phyloP scores from a whole-genome alignment of 2,888 invertebrate species.

The Pterostichus niger region DNA sequence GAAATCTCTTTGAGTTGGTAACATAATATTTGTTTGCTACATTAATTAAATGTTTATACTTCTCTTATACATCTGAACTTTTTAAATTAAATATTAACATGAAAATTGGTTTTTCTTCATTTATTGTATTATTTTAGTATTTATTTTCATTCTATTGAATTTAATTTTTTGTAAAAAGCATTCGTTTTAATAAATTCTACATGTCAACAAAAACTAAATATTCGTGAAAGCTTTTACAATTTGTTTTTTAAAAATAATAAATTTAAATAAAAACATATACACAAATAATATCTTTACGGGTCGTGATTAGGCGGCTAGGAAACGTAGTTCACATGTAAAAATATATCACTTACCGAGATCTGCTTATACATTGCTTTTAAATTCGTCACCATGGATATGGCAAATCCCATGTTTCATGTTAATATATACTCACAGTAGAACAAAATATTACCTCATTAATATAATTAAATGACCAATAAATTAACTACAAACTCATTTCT shows the following conservation, averaged over 20 bases:
- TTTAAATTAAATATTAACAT: conserved; percentile 44
- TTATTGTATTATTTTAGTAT: conserved; percentile 32
- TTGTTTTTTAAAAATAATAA: conserved; percentile 26
- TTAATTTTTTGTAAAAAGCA: conserved; percentile 32
- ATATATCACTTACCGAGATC: no score
- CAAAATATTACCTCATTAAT: no score
- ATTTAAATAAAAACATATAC: background rate
- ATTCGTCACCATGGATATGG: no score
- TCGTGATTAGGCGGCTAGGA: no score
- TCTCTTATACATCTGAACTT: conserved; percentile 21
- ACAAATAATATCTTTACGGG: no score
- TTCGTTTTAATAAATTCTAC: conserved; percentile 33
- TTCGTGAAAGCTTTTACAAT: background rate
- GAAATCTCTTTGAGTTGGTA: conserved; percentile 36
- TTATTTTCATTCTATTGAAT: conserved; percentile 11
- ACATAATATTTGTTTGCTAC: conserved; percentile 46
- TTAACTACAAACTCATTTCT: no score
- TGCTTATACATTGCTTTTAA: no score
- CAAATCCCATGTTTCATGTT: no score
- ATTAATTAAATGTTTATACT: conserved; percentile 44
- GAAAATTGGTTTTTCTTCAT: conserved; percentile 15
- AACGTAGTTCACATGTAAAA: no score
- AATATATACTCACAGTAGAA: no score
- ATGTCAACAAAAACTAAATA: conserved; percentile 26
- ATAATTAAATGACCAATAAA: no score